phyloP scores from a whole-genome alignment of 2,888 invertebrate species.

The Crioceris asparagi region DNA sequence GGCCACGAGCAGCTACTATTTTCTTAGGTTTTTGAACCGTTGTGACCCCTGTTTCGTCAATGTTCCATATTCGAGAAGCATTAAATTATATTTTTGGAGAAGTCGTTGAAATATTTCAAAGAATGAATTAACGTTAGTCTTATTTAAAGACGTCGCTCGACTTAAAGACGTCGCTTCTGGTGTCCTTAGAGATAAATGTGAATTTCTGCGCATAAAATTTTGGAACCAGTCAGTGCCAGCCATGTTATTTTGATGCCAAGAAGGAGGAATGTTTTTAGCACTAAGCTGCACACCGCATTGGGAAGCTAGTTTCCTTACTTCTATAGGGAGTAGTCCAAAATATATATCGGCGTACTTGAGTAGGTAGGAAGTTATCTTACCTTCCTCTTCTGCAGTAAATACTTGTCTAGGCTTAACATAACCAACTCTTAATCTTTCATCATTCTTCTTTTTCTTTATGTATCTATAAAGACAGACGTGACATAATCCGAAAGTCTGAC shows the following conservation, averaged over 20 bases:
- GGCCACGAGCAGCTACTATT: too few species aligned
- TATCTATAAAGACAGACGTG: too few species aligned
- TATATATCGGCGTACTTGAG: constrained; percentile 2
- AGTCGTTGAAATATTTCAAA: not conserved
- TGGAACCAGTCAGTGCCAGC: not conserved
- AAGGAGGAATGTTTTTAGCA: not conserved
- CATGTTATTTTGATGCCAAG: not conserved
- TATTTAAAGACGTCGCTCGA: too few species aligned
- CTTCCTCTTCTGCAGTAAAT: too few species aligned
- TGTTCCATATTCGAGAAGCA: not conserved
- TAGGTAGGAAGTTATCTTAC: too few species aligned
- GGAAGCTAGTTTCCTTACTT: not conserved
- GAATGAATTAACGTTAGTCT: not conserved
- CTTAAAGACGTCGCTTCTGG: too few species aligned
- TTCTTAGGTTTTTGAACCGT: constrained; percentile 2
- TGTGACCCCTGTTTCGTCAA: not conserved
- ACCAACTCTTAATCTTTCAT: too few species aligned
- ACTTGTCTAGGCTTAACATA: too few species aligned
- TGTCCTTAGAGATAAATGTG: too few species aligned
- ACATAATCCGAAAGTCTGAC: too few species aligned
- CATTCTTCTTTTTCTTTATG: too few species aligned
- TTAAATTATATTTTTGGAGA: not conserved
- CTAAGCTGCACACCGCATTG: not conserved
- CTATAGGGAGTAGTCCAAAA: not conserved
- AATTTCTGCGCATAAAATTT: not conserved